Conservation (phyloP, 2,888 invertebrate genomes). For the Pseudococcus viburni region DNA sequence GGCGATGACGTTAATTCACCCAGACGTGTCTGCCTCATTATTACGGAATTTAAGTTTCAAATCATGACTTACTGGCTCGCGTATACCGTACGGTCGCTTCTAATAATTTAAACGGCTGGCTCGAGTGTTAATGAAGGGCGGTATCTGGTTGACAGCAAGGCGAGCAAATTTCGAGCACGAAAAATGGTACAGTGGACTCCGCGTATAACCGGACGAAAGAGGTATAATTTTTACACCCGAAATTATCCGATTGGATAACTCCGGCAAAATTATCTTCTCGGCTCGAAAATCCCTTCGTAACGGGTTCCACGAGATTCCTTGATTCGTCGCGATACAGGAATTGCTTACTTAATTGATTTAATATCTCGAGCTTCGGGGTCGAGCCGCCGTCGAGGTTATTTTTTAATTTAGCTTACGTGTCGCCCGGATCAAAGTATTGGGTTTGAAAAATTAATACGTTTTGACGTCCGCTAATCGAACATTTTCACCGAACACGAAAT, state of each 20-base stretch:
- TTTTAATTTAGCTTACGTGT: background rate
- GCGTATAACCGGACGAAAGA: background rate
- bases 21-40: constrained; percentile 43
- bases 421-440: background rate
- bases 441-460: background rate
- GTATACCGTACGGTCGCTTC: background rate
- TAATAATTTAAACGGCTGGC: constrained; percentile 6
- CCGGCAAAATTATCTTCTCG: background rate
- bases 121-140: constrained; percentile 15
- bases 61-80: constrained; percentile 1
- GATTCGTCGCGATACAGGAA: background rate
- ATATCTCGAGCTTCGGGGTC: background rate
- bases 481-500: constrained; percentile 18
- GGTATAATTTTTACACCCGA: background rate
- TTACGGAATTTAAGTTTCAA: constrained; percentile 42
- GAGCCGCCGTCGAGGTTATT: background rate
- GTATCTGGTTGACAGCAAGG: background rate
- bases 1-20: constrained; percentile 44
- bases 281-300: background rate
- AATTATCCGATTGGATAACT: background rate
- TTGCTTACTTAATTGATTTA: constrained; percentile 8
- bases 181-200: background rate
- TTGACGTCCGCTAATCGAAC: background rate
- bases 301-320: background rate
- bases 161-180: background rate